These are phyloP conservation scores for Brachionus plicatilis DNA, from an alignment of 1,140 invertebrate genomes.

Conservation along the genomic window DNA sequence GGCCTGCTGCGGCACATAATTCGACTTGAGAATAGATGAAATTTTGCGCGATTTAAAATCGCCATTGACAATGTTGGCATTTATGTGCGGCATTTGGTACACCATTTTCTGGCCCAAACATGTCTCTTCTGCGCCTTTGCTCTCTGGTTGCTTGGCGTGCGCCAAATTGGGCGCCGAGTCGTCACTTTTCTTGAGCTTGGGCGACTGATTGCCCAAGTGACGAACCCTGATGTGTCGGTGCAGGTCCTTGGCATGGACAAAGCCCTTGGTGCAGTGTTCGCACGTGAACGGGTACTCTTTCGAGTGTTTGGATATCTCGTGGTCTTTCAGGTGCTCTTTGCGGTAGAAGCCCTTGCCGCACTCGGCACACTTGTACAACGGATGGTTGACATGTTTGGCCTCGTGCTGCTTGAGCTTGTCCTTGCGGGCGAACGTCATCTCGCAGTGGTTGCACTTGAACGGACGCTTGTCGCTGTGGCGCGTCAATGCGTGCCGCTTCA, in stretches of 20 bases:
- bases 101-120: neutral
- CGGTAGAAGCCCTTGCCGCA: constrained; percentile 6
- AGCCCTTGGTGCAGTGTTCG: constrained; percentile 18
- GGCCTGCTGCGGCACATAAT: neutral
- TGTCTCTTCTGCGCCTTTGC: neutral
- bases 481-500: neutral
- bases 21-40: constrained; percentile 2
- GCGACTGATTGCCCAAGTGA: neutral
- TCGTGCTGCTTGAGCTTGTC: constrained; percentile 34
- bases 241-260: constrained; percentile 15
- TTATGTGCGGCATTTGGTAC: neutral
- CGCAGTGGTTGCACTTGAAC: constrained; percentile 17
- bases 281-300: constrained; percentile 32
- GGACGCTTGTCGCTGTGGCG: neutral
- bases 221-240: neutral
- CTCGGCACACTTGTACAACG: neutral
- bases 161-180: neutral
- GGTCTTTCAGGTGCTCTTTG: constrained; percentile 19
- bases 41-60: constrained; percentile 31
- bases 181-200: neutral
- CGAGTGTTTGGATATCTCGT: constrained; percentile 20
- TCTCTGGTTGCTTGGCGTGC: neutral
- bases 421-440: constrained; percentile 11
- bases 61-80: neutral
- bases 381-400: neutral